Percentiles rank a stretch among this genome's conserved stretches.
phyloP scores from a whole-genome alignment of 2,797 vertebrate genomes.

The Lophotriccus pileatus region DNA sequence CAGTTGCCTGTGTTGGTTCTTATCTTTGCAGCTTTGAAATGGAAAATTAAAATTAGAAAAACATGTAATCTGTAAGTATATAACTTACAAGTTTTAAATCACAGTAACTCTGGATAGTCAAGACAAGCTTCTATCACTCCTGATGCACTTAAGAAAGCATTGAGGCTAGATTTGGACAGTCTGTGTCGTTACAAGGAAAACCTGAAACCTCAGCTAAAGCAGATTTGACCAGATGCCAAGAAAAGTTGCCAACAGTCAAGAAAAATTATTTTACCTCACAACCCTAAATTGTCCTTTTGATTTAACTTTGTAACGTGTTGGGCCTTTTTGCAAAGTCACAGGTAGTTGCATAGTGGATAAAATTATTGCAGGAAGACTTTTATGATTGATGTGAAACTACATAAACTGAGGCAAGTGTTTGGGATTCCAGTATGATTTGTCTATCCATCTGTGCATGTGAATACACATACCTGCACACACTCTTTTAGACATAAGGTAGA shows the following conservation, averaged over 20 bases:
- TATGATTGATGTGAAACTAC: neutral
- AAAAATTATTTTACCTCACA: neutral
- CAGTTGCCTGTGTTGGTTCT: neutral
- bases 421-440: neutral
- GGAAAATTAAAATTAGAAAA: neutral
- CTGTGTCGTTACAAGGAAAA: neutral
- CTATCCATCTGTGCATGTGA: accelerated
- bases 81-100: neutral
- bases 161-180: neutral
- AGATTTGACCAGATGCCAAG: neutral
- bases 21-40: neutral
- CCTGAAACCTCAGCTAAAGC: neutral
- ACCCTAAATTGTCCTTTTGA: neutral
- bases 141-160: neutral
- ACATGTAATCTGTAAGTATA: neutral
- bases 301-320: neutral
- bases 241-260: neutral
- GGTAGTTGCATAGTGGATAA: neutral
- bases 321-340: neutral
- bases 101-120: neutral
- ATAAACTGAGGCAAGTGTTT: neutral
- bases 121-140: neutral
- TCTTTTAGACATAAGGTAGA: neutral
- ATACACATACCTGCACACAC: accelerated
- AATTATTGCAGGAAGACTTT: neutral